Evolutionary conservation across 2,888 invertebrate species (phyloP), one percentile per base, ranked within the genome.

Genomic region (Sicus ferrugineus): DNA sequence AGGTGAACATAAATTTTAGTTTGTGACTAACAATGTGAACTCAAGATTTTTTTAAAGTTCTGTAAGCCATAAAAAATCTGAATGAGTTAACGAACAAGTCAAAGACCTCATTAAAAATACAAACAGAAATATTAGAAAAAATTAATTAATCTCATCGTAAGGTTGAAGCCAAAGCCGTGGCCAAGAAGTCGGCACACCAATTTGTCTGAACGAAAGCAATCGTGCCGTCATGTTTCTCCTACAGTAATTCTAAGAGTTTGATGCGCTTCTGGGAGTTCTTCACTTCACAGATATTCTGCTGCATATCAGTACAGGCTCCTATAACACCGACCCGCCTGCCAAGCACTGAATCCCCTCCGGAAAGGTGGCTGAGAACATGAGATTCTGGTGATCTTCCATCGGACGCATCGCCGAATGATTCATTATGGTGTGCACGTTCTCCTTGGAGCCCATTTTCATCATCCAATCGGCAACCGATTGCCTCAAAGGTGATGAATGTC

Each of bases 291-390:
- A 95, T 90, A 1, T 87, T 87, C 82, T 98, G 98, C 68, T 92
- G 89, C 0, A 98, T 96, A 84, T 98, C 97, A 0, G 90, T 83
- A 78, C 95, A 96, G 7, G 98, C 98, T 1, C 98, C 98, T 0
- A 98, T 92, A 11, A 94, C 91, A 54, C 98, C 98, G 23, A 97
- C 62, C 92, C 89, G 0, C 89, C 89, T 0, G 96, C 96, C 74
- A 96, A 84, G 56, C 88, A 88, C 84, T 98, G 97, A 78, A 99
- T 98, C 82, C 98, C 97, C 82, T 96, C 96, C 0, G 99, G 99
- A 87, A 99, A 99, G 16, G 99, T 99, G 2, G 99, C 99, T n/a
- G 98, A 98, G 87, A 99, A 99, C 99, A 99, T 99, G 31, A 99
- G 90, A 0, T 98, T 99, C 85, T 98, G 97, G 70, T 98, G 90